phyloP scores from a whole-genome alignment of 2,888 invertebrate genomes.

The Notodonta ziczac region DNA sequence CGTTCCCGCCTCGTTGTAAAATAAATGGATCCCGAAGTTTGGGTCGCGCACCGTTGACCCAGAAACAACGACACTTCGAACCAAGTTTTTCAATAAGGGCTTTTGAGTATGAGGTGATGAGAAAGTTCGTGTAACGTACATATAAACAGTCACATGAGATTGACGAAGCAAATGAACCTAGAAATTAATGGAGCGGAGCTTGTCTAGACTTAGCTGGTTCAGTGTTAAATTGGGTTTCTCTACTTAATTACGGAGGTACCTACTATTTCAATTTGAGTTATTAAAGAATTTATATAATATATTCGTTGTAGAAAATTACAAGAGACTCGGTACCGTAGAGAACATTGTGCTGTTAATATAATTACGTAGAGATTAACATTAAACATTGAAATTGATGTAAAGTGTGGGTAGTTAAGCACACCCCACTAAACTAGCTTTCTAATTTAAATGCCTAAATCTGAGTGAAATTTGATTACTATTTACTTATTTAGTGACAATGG shows the following conservation, averaged over 20 bases:
- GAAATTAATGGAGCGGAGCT: conserved; percentile 18
- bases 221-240: conserved; percentile 12
- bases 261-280: not conserved
- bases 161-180: conserved; percentile 24
- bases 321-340: too few species aligned
- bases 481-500: too few species aligned
- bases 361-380: too few species aligned
- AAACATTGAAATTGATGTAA: too few species aligned
- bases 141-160: conserved; percentile 37
- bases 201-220: conserved; percentile 18
- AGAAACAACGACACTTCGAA: conserved; percentile 58
- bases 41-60: conserved; percentile 54
- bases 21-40: conserved; percentile 41
- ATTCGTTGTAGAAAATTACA: not conserved
- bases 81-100: conserved; percentile 74
- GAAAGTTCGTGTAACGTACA: conserved; percentile 49
- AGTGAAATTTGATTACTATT: too few species aligned
- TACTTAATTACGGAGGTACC: not conserved
- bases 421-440: too few species aligned
- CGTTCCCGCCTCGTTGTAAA: conserved; percentile 29
- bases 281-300: not conserved
- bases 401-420: too few species aligned
- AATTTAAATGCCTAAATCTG: too few species aligned
- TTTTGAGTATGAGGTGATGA: conserved; percentile 58
- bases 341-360: too few species aligned